Percentiles rank a stretch among this genome's conserved stretches.
These are phyloP conservation scores for Itoplectis maculator DNA, from an alignment of 2,888 invertebrate species.

Conservation along the genomic window DNA sequence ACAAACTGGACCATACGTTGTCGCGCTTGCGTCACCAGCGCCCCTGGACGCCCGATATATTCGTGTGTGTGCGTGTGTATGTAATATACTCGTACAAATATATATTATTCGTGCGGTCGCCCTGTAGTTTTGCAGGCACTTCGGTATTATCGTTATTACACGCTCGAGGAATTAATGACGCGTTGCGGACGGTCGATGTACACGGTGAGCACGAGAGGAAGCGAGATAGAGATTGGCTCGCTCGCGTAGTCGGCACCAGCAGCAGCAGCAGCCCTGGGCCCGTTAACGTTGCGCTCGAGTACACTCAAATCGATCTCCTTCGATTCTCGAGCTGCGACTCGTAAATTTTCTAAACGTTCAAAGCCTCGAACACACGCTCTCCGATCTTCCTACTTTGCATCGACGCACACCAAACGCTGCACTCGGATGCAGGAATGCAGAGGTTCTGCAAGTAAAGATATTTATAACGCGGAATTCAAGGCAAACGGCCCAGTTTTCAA, in stretches of 20 bases:
- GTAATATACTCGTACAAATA: constrained; percentile 20
- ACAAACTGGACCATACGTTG: constrained; percentile 30
- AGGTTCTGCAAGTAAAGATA: constrained; percentile 17
- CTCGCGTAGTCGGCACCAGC: constrained; percentile 5
- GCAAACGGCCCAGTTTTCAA: constrained; percentile 24
- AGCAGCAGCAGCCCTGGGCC: constrained; percentile 23
- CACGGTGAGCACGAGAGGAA: constrained; percentile 8
- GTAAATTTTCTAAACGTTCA: constrained; percentile 56
- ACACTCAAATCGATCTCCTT: constrained; percentile 63
- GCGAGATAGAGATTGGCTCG: constrained; percentile 26
- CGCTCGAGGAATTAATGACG: constrained; percentile 53
- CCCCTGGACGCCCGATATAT: constrained; percentile 30
- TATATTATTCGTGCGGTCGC: constrained; percentile 16
- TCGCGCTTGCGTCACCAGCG: constrained; percentile 40
- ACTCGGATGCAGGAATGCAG: constrained; percentile 35
- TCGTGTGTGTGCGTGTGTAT: constrained; percentile 2
- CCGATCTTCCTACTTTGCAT: constrained; percentile 50
- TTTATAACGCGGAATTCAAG: constrained; percentile 19
- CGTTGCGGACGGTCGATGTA: constrained; percentile 34
- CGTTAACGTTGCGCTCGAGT: constrained; percentile 61
- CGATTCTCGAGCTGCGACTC: constrained; percentile 61
- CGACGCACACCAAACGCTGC: constrained; percentile 3
- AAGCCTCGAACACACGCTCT: constrained; percentile 28
- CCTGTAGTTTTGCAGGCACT: constrained; percentile 45
- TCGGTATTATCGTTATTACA: constrained; percentile 59